phyloP scores from a whole-genome alignment of 2,797 vertebrate genomes.

The Crocidura indochinensis region DNA sequence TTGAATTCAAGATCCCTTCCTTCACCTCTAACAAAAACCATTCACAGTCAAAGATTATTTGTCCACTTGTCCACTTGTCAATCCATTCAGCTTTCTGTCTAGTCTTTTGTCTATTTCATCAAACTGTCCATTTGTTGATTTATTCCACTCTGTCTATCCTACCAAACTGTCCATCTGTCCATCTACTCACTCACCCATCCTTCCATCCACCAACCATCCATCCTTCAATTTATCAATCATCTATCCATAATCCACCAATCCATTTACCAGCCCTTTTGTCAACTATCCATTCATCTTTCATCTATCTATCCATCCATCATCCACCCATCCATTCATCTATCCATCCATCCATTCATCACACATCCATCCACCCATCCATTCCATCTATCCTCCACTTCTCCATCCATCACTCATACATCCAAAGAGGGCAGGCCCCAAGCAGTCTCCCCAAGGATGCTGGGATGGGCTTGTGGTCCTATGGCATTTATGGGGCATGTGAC shows the following conservation, averaged over 20 bases:
- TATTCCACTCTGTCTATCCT: too few relatives aligned
- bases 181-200: background rate
- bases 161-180: background rate
- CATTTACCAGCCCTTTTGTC: background rate
- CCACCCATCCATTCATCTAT: background rate
- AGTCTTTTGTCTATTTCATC: background rate
- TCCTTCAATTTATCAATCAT: background rate
- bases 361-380: background rate
- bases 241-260: background rate
- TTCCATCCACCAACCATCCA: background rate
- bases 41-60: background rate
- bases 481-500: constrained; percentile 84
- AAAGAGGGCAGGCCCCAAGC: constrained; percentile 53
- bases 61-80: background rate
- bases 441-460: constrained; percentile 60
- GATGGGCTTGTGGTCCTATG: constrained; percentile 77
- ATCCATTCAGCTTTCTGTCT: too few relatives aligned
- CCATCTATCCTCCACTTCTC: background rate
- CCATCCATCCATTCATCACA: background rate
- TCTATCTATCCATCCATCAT: background rate
- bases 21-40: constrained; percentile 41
- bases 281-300: background rate
- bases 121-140: background rate
- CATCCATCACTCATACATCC: background rate
- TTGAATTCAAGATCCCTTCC: constrained; percentile 20